Conservation (phyloP, 2,888 invertebrate species). For the Dermolepida albohirtum region DNA sequence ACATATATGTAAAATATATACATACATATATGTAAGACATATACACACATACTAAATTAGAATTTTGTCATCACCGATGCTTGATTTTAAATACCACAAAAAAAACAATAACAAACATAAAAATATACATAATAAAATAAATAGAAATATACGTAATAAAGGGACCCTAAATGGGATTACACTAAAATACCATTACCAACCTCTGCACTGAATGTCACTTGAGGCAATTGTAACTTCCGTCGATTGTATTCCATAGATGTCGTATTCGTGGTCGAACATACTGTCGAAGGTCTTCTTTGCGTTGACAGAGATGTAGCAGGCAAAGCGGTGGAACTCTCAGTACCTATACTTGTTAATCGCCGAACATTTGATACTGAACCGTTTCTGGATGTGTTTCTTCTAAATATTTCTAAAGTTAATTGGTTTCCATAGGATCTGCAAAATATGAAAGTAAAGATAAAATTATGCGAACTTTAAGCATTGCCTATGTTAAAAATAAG, state of each 20-base stretch:
- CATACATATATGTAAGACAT: too few relatives aligned
- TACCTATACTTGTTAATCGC: slow-evolving; percentile 51
- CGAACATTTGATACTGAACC: slow-evolving; percentile 60
- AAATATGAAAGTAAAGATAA: slow-evolving; percentile 46
- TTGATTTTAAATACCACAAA: slow-evolving; percentile 39
- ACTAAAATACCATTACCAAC: slow-evolving; percentile 91
- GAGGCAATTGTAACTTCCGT: slow-evolving; percentile 78
- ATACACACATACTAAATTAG: slow-evolving; percentile 3
- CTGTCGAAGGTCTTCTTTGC: slow-evolving; percentile 73
- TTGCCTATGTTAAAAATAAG: too few relatives aligned
- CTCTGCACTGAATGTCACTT: slow-evolving; percentile 91
- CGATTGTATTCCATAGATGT: slow-evolving; percentile 68
- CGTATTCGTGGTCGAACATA: slow-evolving; percentile 76
- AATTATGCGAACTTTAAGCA: background rate
- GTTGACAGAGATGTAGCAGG: slow-evolving; percentile 56
- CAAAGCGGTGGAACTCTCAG: slow-evolving; percentile 51
- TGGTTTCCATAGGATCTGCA: slow-evolving; percentile 78
- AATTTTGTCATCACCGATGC: slow-evolving; percentile 27
- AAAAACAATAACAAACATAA: slow-evolving; percentile 34
- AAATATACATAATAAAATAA: slow-evolving; percentile 39
- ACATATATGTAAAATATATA: too few relatives aligned
- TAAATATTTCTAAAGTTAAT: slow-evolving; percentile 79
- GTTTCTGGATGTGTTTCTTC: slow-evolving; percentile 68
- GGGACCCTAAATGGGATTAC: slow-evolving; percentile 60
- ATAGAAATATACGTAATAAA: slow-evolving; percentile 25